Percentiles rank a stretch among this genome's conserved stretches.
phyloP scores from a whole-genome alignment of 2,888 invertebrate species.

The Augiades crinisus region DNA sequence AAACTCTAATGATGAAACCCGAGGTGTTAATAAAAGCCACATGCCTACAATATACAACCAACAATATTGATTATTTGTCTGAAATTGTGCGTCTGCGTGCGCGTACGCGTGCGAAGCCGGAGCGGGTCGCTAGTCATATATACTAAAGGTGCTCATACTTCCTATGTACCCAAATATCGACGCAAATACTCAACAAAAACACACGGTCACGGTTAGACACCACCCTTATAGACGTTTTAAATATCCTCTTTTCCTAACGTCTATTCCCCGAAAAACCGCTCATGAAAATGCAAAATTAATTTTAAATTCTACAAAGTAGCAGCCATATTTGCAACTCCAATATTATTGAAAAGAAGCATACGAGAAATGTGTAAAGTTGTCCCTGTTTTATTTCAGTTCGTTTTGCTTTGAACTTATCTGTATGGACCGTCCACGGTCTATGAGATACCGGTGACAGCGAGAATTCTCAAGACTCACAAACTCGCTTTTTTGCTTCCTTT shows the following conservation, averaged over 20 bases:
- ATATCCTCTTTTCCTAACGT: constrained; percentile 36
- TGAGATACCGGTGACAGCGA: constrained; percentile 23
- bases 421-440: constrained; percentile 45
- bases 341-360: constrained; percentile 51
- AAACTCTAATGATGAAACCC: too few species aligned
- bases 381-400: constrained; percentile 50
- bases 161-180: too few species aligned
- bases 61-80: too few species aligned
- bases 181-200: background rate
- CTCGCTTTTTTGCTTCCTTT: constrained; percentile 5
- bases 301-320: constrained; percentile 46
- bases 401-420: constrained; percentile 49
- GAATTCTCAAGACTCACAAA: constrained; percentile 18
- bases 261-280: constrained; percentile 40
- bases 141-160: background rate
- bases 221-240: constrained; percentile 25
- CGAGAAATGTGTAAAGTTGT: constrained; percentile 48
- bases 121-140: too few species aligned
- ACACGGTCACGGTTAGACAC: constrained; percentile 4
- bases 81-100: too few species aligned
- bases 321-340: constrained; percentile 44
- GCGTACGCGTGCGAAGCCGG: too few species aligned
- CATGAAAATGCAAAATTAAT: constrained; percentile 58
- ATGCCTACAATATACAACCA: too few species aligned
- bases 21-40: too few species aligned